These are phyloP conservation scores for Liopterus haemorrhoidalis DNA, from an alignment of 2,888 invertebrate species.

Conservation along the genomic window DNA sequence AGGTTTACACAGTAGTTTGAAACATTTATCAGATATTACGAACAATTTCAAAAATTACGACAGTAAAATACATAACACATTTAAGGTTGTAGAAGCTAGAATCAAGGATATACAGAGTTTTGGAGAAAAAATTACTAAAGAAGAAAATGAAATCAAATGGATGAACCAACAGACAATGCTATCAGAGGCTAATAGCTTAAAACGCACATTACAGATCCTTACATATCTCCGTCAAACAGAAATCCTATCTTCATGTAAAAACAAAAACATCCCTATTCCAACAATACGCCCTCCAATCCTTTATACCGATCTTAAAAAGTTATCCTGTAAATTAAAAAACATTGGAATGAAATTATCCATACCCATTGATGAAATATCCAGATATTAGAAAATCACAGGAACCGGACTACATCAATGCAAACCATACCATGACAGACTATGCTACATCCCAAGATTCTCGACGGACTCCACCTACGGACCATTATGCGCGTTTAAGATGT, in stretches of 20 bases:
- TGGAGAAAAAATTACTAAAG: conserved; percentile 6
- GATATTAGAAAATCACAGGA: conserved; percentile 24
- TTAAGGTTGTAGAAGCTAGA: conserved; percentile 9
- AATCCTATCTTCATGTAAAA: conserved; percentile 23
- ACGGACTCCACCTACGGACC: conserved; percentile 22
- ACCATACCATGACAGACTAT: conserved; percentile 20
- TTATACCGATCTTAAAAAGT: conserved; percentile 11
- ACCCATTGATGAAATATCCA: conserved; percentile 13
- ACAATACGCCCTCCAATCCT: conserved; percentile 20
- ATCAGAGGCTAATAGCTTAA: too few relatives aligned
- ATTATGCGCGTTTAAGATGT: conserved; percentile 23
- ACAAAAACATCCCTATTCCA: conserved; percentile 22
- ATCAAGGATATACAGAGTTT: conserved; percentile 12
- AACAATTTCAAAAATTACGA: conserved; percentile 13
- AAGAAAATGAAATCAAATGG: too few relatives aligned
- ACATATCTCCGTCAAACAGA: conserved; percentile 2
- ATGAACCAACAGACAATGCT: too few relatives aligned
- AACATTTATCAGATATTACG: conserved; percentile 5
- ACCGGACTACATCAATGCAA: conserved; percentile 22
- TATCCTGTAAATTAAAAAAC: conserved; percentile 6
- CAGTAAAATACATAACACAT: conserved; percentile 1
- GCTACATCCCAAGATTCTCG: too few relatives aligned
- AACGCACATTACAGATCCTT: conserved; percentile 9
- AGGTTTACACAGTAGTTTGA: conserved; percentile 8
- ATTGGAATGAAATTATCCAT: conserved; percentile 22